These are phyloP conservation scores for Rhagium mordax DNA, from an alignment of 2,888 invertebrate genomes.

Conservation along the genomic window DNA sequence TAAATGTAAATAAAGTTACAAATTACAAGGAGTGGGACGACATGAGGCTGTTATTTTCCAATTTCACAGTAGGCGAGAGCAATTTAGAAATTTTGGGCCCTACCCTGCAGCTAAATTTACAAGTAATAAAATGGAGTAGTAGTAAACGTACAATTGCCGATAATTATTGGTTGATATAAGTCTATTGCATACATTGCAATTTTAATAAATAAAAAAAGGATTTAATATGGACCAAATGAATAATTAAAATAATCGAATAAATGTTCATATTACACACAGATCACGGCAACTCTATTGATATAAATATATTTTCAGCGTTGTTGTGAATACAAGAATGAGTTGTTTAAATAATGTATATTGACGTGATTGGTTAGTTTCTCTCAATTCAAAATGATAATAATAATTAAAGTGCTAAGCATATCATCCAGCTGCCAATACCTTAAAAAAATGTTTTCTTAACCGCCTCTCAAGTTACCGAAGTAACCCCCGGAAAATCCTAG, in stretches of 20 bases:
- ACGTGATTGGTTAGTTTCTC: no score
- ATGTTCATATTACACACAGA: no score
- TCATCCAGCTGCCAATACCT: no score
- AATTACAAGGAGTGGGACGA: conserved; percentile 79
- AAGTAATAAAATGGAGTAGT: conserved; percentile 69
- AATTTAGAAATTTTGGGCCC: conserved; percentile 75
- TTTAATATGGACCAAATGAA: background rate
- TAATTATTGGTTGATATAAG: background rate
- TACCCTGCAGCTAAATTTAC: conserved; percentile 74
- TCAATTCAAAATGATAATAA: no score
- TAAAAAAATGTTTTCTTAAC: no score
- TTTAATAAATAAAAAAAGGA: background rate
- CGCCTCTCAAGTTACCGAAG: no score
- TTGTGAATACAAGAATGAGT: no score
- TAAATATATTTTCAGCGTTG: no score
- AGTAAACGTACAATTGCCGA: background rate
- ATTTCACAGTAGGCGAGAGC: conserved; percentile 73
- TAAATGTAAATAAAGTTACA: conserved; percentile 79
- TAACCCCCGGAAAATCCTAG: no score
- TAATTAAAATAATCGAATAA: background rate
- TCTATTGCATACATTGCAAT: background rate
- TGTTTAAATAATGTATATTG: no score
- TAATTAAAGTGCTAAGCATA: no score
- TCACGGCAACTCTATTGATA: no score
- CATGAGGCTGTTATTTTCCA: conserved; percentile 62